These are phyloP conservation scores for Brevipalpus yothersi DNA, from an alignment of 1,140 invertebrate species.

Conservation along the genomic window DNA sequence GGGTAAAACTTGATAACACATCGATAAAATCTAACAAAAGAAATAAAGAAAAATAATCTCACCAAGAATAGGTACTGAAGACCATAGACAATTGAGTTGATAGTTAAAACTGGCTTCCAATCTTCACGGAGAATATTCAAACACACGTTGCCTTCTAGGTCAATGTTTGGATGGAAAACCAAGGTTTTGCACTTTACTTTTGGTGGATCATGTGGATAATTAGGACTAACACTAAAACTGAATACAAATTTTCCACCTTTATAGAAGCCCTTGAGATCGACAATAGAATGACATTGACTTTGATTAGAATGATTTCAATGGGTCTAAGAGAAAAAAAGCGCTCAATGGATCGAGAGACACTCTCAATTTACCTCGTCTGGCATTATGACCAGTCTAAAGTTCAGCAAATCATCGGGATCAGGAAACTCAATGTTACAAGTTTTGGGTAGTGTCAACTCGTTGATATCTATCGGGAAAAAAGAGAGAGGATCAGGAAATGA, in stretches of 20 bases:
- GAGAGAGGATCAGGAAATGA: neutral
- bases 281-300: neutral
- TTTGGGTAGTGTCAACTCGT: conserved; percentile 88
- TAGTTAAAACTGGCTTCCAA: conserved; percentile 94
- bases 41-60: conserved; percentile 19
- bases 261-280: conserved; percentile 53
- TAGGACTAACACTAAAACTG: conserved; percentile 89
- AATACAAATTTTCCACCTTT: conserved; percentile 77
- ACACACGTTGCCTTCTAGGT: conserved; percentile 80
- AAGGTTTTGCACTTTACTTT: conserved; percentile 67
- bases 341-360: neutral
- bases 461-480: conserved; percentile 53
- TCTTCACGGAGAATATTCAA: conserved; percentile 86
- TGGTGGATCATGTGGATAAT: conserved; percentile 85
- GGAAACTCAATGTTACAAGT: conserved; percentile 88
- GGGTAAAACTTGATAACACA: no score
- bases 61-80: conserved; percentile 90
- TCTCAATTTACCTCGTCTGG: conserved; percentile 54
- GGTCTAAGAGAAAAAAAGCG: neutral
- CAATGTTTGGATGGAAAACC: conserved; percentile 86
- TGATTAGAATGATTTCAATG: neutral
- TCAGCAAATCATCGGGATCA: conserved; percentile 80
- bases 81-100: conserved; percentile 93
- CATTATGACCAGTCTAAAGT: conserved; percentile 83
- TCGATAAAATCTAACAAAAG: neutral